phyloP scores from a whole-genome alignment of 1,140 invertebrate species.

The Sycobia sp. region DNA sequence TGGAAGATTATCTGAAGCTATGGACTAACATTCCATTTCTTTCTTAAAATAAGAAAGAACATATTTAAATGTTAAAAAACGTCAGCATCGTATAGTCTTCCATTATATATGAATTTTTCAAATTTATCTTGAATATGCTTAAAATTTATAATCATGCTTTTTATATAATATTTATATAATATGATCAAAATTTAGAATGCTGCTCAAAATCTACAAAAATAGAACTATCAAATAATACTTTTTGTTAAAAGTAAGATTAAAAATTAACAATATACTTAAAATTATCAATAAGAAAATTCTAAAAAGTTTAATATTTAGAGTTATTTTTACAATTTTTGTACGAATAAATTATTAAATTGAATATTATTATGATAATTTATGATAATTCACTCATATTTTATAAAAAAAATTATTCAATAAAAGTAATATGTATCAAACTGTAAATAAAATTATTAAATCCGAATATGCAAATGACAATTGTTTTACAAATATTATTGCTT shows the following conservation, averaged over 20 bases:
- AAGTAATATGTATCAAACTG: neutral
- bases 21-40: constrained; percentile 35
- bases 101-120: constrained; percentile 16
- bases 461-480: neutral
- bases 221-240: constrained; percentile 13
- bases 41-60: constrained; percentile 1
- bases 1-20: constrained; percentile 27
- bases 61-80: neutral
- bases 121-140: constrained; percentile 11
- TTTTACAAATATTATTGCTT: neutral
- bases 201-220: constrained; percentile 11
- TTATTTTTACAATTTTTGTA: neutral
- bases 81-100: constrained; percentile 20
- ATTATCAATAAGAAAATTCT: constrained; percentile 4
- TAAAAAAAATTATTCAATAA: neutral
- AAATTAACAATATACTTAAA: neutral
- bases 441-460: neutral
- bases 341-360: neutral
- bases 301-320: neutral
- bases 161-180: constrained; percentile 6
- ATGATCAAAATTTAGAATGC: constrained; percentile 3
- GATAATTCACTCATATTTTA: neutral
- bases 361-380: neutral
- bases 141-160: constrained; percentile 2
- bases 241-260: neutral